phyloP scores from a whole-genome alignment of 2,888 invertebrate genomes.

The Eristalis tenax region DNA sequence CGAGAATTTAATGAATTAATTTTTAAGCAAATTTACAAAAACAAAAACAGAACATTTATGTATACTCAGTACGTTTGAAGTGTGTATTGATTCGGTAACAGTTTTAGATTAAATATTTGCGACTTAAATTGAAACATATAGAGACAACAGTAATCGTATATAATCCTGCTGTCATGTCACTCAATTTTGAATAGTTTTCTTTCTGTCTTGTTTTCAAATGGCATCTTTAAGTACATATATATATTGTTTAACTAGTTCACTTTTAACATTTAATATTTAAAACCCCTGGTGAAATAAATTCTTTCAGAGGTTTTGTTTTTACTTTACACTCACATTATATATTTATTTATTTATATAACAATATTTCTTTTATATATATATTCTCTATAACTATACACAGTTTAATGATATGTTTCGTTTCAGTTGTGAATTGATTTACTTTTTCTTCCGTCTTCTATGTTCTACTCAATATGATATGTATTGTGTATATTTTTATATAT shows the following conservation, averaged over 20 bases:
- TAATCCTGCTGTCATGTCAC: neutral
- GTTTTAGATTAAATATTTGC: conserved; percentile 32
- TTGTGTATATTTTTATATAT: conserved; percentile 51
- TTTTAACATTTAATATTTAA: conserved; percentile 49
- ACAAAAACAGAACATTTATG: neutral
- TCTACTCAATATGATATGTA: conserved; percentile 37
- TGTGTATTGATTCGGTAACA: conserved; percentile 19
- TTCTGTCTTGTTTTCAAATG: conserved; percentile 34
- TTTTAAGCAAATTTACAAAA: conserved; percentile 1
- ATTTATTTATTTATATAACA: conserved; percentile 67
- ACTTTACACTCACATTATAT: conserved; percentile 65
- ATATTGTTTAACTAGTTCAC: conserved; percentile 36
- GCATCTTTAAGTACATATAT: conserved; percentile 31
- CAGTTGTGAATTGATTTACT: conserved; percentile 20
- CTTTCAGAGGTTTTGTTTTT: conserved; percentile 64
- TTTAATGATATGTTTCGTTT: conserved; percentile 78
- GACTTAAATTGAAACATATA: conserved; percentile 37
- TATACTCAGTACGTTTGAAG: conserved; percentile 35
- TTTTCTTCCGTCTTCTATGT: conserved; percentile 27
- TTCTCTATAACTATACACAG: conserved; percentile 73
- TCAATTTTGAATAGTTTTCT: conserved; percentile 43
- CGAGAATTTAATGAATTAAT: neutral
- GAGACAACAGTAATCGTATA: neutral
- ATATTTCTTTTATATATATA: conserved; percentile 69
- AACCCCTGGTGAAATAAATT: no score